Percentiles rank a stretch among this genome's conserved stretches.
Evolutionary conservation across 2,113 vertebrate genomes (phyloP).

Genomic region (Dipodomys spectabilis): DNA sequence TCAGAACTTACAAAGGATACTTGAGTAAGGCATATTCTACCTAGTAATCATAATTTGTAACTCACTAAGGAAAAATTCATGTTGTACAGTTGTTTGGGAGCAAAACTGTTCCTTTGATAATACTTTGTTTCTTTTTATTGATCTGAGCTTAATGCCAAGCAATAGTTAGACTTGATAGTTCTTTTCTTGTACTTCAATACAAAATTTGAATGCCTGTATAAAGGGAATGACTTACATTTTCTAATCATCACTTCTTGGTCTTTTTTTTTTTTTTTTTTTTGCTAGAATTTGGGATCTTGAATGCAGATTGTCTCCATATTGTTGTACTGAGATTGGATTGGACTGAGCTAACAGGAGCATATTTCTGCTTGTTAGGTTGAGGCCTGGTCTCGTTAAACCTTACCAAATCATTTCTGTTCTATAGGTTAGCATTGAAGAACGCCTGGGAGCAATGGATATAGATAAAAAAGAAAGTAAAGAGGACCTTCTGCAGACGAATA

Average conservation of each 20-base stretch:
- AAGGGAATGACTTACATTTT: background rate
- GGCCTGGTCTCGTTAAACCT: background rate
- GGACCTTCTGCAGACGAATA: constrained; percentile 91
- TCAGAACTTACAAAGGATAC: no score
- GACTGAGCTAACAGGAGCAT: background rate
- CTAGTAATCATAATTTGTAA: background rate
- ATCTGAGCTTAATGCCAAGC: background rate
- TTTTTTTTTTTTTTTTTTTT: background rate
- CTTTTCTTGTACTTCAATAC: background rate
- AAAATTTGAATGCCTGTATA: background rate
- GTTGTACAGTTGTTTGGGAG: background rate
- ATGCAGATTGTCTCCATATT: background rate
- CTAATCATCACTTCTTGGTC: background rate
- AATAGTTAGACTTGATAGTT: background rate
- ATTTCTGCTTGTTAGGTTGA: background rate
- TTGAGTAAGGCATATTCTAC: background rate
- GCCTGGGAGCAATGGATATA: constrained; percentile 93
- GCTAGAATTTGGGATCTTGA: background rate
- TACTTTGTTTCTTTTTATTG: background rate
- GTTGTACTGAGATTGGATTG: background rate
- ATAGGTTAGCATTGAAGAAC: constrained; percentile 95
- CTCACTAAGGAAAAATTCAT: background rate
- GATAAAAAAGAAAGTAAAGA: constrained; percentile 86
- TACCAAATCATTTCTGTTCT: constrained; percentile 29
- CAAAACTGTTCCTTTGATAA: background rate